Evolutionary conservation across 2,888 invertebrate species (phyloP).

Genomic region (Cephalotes varians): DNA sequence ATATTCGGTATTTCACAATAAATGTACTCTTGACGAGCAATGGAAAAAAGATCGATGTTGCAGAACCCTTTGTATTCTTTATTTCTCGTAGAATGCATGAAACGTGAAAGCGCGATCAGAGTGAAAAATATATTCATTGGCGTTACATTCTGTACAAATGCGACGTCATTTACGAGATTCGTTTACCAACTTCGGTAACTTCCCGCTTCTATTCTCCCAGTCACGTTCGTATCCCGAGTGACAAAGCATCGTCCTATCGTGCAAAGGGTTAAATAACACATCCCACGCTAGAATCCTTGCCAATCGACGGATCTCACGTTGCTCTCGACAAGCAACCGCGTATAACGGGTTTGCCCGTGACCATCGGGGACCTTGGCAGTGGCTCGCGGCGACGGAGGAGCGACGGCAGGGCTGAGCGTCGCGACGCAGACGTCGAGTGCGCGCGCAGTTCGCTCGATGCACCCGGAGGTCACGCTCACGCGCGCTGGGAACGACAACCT

Average conservation of each 20-base stretch:
- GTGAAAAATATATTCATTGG: neutral
- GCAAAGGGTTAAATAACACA: slow-evolving; percentile 13
- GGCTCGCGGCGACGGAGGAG: slow-evolving; percentile 72
- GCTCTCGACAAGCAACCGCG: slow-evolving; percentile 62
- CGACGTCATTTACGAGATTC: slow-evolving; percentile 19
- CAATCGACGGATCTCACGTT: slow-evolving; percentile 64
- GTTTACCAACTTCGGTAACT: neutral
- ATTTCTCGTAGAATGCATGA: neutral
- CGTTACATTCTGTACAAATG: neutral
- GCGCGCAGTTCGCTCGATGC: slow-evolving; percentile 79
- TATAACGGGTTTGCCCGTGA: slow-evolving; percentile 81
- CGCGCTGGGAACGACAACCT: slow-evolving; percentile 74
- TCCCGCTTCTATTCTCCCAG: neutral
- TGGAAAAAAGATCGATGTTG: slow-evolving; percentile 11
- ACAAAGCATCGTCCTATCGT: slow-evolving; percentile 10
- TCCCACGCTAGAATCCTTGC: slow-evolving; percentile 34
- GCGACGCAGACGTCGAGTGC: slow-evolving; percentile 80
- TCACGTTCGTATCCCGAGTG: neutral
- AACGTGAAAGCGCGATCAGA: neutral
- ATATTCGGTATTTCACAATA: slow-evolving; percentile 13
- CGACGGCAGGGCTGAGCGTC: slow-evolving; percentile 63
- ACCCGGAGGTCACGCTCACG: slow-evolving; percentile 68
- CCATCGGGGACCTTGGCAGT: slow-evolving; percentile 82
- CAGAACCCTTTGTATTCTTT: neutral
- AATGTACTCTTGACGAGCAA: slow-evolving; percentile 15